Base-by-base conservation (phyloP, 2,113 vertebrate species). In the Grus americana region DNA sequence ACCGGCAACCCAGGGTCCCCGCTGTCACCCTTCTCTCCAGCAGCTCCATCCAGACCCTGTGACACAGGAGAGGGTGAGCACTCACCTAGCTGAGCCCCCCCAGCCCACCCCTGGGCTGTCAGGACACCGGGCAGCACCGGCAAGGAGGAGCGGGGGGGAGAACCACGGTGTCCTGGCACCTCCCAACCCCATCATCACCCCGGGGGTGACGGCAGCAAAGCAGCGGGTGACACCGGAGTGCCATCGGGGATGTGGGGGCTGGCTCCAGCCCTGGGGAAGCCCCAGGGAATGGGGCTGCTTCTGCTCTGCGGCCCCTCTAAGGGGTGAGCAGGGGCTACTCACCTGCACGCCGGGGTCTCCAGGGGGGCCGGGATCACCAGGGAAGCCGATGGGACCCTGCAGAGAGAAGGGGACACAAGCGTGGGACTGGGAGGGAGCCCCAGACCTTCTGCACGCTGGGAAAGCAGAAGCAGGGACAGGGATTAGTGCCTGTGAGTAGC, bases 1-100 rank as follows among this genome's bases (percentile, higher is more conserved):
- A 99, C 99, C 71, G 97, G 96, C 92, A 98, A 98, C 40, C 99
- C 99, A 29, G 97, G 74, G n/a, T 99, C 99, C 80, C 99, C 99
- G 11, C 90, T 93, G 79, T 99, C 98, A 78, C 99, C 99, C 72
- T 99, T 99, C 32, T 98, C 97, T 75, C 99, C 99, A 13, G 97
- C 85, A 62, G 57, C 82, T 38, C 99, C 99, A 27, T 99, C 99
- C 65, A 96, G 46, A 54, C 99, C 99, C 99, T 99, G 90, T 0
- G 58, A 65, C 54, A 63, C 4, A 27, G 44, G 21, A 15, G 18
- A 15, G 72, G 70, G n/a, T 40, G 93, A 92, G 62, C 10, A 6
- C 29, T 7, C 67, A 29, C 30, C 23, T 8, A 17, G 13, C 3
- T 2, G 5, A 15, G 19, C 40, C 9, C 70, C 42, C 50, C 38